Evolutionary conservation across 2,113 vertebrate species (phyloP), one percentile per base, ranked within the genome.

Genomic region (Orycteropus afer): DNA sequence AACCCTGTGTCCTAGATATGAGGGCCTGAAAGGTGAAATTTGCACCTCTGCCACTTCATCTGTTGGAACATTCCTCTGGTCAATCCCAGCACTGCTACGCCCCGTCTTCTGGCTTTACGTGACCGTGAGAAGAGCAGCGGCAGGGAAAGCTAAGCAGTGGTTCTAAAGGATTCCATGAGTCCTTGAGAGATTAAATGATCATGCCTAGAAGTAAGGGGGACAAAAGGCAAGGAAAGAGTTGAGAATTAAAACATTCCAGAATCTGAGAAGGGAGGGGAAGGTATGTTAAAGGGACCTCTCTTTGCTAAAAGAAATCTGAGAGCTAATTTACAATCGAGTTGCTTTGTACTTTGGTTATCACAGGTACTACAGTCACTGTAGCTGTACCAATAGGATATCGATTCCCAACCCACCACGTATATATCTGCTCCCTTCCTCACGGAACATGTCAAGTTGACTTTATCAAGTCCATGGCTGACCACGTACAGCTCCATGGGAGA

Each of bases 1-100:
- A 57, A 23, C 25, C 37, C n/a, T 0, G 2, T 1, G 61, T 49
- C 61, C 49, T 77, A 23, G 49, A 47, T 27, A 37, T 5, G 18
- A 55, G 32, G 20, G 34, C 77, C 86, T 45, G 65, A 4, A 3
- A 23, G 7, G 79, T 23, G 6, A 40, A 7, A 73, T 85, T 80
- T 94, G 1, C 0, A 84, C 69, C 90, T 77, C 88, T 45, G 0
- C 95, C 90, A 63, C 78, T 94, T 96, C 97, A 90, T 92, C 92
- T 95, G 90, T 63, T 95, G 86, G 78, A 95, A 94, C 89, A 37
- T 93, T 74, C 95, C 94, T 98, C 95, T 91, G 94, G 97, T 97
- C 96, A 97, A 86, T 92, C 96, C 90, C 90, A 93, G 95, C 90
- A 65, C 47, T 85, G 77, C 86, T 17, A 10, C 34, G 34, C 17